phyloP scores from a whole-genome alignment of 2,888 invertebrate genomes.

The Pimpla rufipes region DNA sequence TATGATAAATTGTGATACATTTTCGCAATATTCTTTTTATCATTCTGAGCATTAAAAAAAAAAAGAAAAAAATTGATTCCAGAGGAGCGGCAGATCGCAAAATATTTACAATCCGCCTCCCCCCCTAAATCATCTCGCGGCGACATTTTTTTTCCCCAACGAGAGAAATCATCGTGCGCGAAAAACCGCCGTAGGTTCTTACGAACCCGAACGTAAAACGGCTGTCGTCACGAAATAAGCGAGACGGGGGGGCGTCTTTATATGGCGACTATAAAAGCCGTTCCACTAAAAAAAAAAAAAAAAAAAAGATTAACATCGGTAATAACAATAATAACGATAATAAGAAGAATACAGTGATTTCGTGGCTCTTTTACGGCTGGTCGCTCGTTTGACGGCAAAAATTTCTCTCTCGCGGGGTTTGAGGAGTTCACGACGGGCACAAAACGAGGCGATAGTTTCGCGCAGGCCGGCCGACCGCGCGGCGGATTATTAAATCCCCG shows the following conservation, averaged over 20 bases:
- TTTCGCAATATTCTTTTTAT: too few species aligned
- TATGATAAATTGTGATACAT: too few species aligned
- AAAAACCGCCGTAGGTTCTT: background rate
- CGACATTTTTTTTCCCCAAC: too few species aligned
- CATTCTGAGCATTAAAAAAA: too few species aligned
- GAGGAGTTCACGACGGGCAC: constrained; percentile 6
- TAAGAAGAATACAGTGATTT: constrained; percentile 8
- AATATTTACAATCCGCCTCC: too few species aligned
- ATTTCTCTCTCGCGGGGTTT: background rate
- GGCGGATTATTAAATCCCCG: constrained; percentile 62
- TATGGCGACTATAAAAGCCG: constrained; percentile 37
- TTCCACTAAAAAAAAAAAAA: constrained; percentile 10
- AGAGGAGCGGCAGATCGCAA: too few species aligned
- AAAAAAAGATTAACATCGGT: constrained; percentile 40
- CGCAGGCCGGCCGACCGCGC: constrained; percentile 41
- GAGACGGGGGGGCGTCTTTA: background rate
- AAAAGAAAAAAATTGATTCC: too few species aligned
- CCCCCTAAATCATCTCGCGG: too few species aligned
- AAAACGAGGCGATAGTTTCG: constrained; percentile 17
- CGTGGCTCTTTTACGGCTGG: constrained; percentile 37
- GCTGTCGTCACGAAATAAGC: constrained; percentile 2
- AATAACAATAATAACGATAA: constrained; percentile 46
- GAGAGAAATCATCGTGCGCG: too few species aligned
- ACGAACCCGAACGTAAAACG: background rate
- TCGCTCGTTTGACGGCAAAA: constrained; percentile 38